These are phyloP conservation scores for Drosophila hydei DNA, from an alignment of 1,140 invertebrate genomes.

Conservation along the genomic window DNA sequence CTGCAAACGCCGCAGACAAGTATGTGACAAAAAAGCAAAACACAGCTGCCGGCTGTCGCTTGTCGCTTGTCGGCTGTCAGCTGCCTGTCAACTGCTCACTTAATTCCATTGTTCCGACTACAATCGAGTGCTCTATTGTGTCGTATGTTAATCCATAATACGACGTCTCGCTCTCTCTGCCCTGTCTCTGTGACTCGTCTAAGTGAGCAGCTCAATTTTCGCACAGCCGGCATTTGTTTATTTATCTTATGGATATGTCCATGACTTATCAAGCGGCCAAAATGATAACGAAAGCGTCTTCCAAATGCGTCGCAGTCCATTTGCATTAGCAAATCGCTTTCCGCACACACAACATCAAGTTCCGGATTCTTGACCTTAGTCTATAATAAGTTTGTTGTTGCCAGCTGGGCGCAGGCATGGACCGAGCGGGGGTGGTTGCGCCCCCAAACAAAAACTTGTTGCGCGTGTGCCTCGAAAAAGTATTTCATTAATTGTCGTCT, in stretches of 20 bases:
- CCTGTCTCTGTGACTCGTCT: neutral
- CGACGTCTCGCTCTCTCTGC: neutral
- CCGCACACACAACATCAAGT: slow-evolving; percentile 49
- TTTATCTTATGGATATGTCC: slow-evolving; percentile 76
- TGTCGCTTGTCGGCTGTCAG: slow-evolving; percentile 10
- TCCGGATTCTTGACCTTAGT: slow-evolving; percentile 82
- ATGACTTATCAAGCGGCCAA: slow-evolving; percentile 78
- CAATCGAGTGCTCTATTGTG: slow-evolving; percentile 56
- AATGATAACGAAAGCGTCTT: slow-evolving; percentile 68
- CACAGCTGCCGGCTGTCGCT: slow-evolving; percentile 14
- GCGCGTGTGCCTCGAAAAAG: slow-evolving; percentile 55
- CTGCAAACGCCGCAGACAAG: neutral
- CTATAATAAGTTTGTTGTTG: slow-evolving; percentile 67
- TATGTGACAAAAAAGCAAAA: slow-evolving; percentile 8
- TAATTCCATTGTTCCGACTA: slow-evolving; percentile 52
- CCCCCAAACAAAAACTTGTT: slow-evolving; percentile 40
- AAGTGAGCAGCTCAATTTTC: slow-evolving; percentile 46
- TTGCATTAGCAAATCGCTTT: slow-evolving; percentile 65
- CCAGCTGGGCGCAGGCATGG: neutral
- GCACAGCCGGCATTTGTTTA: slow-evolving; percentile 20
- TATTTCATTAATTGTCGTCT: slow-evolving; percentile 60
- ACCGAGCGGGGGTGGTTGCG: neutral
- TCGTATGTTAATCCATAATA: slow-evolving; percentile 37
- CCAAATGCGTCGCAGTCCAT: slow-evolving; percentile 43
- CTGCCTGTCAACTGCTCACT: slow-evolving; percentile 68